These are phyloP conservation scores for Drosophila sucinea DNA, from an alignment of 1,140 invertebrate species.

Conservation along the genomic window DNA sequence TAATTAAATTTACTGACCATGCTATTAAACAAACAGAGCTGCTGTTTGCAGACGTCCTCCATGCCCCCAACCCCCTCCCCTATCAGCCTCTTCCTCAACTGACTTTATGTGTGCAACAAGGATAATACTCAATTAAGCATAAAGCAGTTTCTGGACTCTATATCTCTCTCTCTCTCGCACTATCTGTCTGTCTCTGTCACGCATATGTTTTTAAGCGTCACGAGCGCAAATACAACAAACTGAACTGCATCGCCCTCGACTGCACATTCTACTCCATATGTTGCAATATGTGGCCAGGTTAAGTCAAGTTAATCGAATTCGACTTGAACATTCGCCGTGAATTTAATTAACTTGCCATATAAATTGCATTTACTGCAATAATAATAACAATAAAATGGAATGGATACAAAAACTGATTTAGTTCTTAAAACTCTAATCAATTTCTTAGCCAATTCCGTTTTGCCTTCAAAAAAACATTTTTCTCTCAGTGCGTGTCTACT, in stretches of 20 bases:
- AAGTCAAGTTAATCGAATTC: conserved; percentile 61
- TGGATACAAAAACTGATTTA: background rate
- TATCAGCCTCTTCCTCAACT: background rate
- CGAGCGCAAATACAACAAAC: conserved; percentile 59
- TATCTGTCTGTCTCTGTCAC: background rate
- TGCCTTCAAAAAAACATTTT: conserved; percentile 5
- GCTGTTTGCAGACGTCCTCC: conserved; percentile 65
- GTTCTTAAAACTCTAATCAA: background rate
- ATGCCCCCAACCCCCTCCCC: conserved; percentile 15
- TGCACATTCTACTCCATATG: background rate
- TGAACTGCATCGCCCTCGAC: conserved; percentile 47
- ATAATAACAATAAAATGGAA: conserved; percentile 49
- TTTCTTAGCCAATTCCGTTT: background rate
- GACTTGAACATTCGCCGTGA: conserved; percentile 37
- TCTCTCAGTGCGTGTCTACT: conserved; percentile 3
- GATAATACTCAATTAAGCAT: conserved; percentile 81
- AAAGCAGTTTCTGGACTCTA: conserved; percentile 63
- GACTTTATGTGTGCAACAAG: conserved; percentile 62
- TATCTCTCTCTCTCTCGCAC: background rate
- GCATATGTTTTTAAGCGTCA: conserved; percentile 78
- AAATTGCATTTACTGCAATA: conserved; percentile 69
- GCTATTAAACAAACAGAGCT: conserved; percentile 78
- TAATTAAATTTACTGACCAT: conserved; percentile 82
- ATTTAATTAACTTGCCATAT: conserved; percentile 64
- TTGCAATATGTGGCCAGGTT: conserved; percentile 24